phyloP scores from a whole-genome alignment of 2,888 invertebrate genomes.

The Pollenia griseotomentosa region DNA sequence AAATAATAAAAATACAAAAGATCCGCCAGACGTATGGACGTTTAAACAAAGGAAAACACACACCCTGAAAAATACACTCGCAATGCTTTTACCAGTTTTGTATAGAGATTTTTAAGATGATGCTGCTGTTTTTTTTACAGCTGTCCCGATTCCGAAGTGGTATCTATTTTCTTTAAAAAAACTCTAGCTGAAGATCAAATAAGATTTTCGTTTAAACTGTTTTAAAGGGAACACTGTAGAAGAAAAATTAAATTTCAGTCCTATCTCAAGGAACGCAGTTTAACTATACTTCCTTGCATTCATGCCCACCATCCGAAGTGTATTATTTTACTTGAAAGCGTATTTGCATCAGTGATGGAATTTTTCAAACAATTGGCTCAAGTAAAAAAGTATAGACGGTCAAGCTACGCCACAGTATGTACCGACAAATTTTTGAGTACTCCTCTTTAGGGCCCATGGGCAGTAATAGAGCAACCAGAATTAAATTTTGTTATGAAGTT shows the following conservation, averaged over 20 bases:
- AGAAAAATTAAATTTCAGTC: constrained; percentile 2
- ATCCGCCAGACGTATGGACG: constrained; percentile 68
- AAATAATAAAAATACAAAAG: constrained; percentile 58
- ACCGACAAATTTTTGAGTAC: no score
- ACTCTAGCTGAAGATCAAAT: neutral
- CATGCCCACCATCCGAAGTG: constrained; percentile 27
- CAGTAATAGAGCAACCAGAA: no score
- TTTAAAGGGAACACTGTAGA: constrained; percentile 40
- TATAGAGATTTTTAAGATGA: constrained; percentile 23
- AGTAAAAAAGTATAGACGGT: no score
- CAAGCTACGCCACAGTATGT: no score
- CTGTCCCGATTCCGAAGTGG: constrained; percentile 33
- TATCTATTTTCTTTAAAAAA: constrained; percentile 19
- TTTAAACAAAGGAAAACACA: constrained; percentile 20
- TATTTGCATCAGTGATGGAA: no score
- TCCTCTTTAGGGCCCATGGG: no score
- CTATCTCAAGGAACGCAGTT: constrained; percentile 4
- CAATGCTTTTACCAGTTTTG: neutral
- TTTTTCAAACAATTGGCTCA: no score
- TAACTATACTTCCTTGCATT: constrained; percentile 16
- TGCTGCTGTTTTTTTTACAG: constrained; percentile 17
- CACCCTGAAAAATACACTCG: constrained; percentile 1
- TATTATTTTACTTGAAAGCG: constrained; percentile 56
- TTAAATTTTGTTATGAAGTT: no score
- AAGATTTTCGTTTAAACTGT: constrained; percentile 4